phyloP scores from a whole-genome alignment of 1,140 invertebrate species.

The Sinonovacula constricta region DNA sequence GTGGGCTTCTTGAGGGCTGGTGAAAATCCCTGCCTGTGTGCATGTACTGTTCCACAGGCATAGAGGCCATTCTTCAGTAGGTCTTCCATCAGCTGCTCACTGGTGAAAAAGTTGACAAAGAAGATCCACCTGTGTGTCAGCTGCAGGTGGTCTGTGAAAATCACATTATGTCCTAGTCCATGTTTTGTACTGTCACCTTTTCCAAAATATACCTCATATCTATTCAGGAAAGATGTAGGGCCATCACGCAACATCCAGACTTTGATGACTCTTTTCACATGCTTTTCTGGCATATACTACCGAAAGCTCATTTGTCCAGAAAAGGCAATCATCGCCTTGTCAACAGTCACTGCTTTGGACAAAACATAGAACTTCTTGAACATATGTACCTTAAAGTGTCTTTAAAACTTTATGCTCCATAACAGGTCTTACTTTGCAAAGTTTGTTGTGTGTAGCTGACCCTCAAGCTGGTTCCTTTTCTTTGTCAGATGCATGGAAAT shows the following conservation, averaged over 20 bases:
- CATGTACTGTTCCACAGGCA: background rate
- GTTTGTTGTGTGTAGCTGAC: background rate
- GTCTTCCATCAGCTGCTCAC: background rate
- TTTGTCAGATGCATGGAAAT: conserved; percentile 15
- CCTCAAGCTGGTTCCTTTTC: background rate
- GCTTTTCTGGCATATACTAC: conserved; percentile 15
- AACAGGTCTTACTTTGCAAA: background rate
- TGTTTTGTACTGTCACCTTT: background rate
- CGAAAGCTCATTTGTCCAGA: background rate
- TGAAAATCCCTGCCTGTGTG: background rate
- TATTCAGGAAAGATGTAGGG: background rate
- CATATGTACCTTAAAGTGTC: no score
- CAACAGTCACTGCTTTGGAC: background rate
- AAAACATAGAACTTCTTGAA: background rate
- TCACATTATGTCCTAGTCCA: background rate
- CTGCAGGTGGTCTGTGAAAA: background rate
- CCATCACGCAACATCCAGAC: conserved; percentile 7
- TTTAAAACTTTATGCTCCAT: background rate
- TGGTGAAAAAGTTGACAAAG: conserved; percentile 5
- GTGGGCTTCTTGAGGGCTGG: background rate
- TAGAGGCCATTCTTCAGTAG: background rate
- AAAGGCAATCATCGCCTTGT: conserved; percentile 1
- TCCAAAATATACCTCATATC: background rate
- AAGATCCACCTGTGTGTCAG: background rate
- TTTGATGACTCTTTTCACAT: conserved; percentile 4